Percentiles rank a stretch among this genome's conserved stretches.
phyloP scores from a whole-genome alignment of 2,888 invertebrate species.

The Rhopalosiphum nymphaeae region DNA sequence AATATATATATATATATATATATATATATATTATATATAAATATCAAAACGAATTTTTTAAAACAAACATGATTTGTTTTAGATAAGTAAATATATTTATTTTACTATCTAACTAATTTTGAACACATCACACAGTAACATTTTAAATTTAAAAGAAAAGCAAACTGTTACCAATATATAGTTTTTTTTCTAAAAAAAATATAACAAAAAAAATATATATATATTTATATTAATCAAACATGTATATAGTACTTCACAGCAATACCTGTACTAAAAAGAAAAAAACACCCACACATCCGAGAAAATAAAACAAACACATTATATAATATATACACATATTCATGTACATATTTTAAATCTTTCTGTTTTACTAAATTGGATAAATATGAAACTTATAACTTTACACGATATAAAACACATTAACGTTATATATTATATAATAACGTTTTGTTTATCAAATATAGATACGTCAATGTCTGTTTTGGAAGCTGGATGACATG shows the following conservation, averaged over 20 bases:
- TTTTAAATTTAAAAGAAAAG: constrained; percentile 50
- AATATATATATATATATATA: not conserved
- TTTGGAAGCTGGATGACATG: not conserved
- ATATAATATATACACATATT: constrained; percentile 35
- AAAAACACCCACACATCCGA: constrained; percentile 27
- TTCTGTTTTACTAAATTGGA: not conserved
- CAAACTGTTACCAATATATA: constrained; percentile 40
- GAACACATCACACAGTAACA: constrained; percentile 64
- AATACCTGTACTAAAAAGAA: constrained; percentile 41
- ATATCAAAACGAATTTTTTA: constrained; percentile 35
- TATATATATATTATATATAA: constrained; percentile 13
- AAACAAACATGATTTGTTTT: constrained; percentile 20
- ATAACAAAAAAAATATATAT: not conserved
- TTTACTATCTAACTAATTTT: constrained; percentile 54
- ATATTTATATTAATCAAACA: constrained; percentile 40
- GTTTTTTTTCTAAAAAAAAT: constrained; percentile 41
- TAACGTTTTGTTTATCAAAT: not conserved
- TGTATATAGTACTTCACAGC: constrained; percentile 25
- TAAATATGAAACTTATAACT: not conserved
- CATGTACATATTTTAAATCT: not conserved
- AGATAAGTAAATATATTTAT: constrained; percentile 40
- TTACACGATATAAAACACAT: not conserved
- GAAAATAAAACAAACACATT: constrained; percentile 50
- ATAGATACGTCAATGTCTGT: constrained; percentile 19
- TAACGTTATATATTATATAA: not conserved